Evolutionary conservation across 2,113 vertebrate genomes (phyloP).

Genomic region (Sphaerodactylus townsendi): DNA sequence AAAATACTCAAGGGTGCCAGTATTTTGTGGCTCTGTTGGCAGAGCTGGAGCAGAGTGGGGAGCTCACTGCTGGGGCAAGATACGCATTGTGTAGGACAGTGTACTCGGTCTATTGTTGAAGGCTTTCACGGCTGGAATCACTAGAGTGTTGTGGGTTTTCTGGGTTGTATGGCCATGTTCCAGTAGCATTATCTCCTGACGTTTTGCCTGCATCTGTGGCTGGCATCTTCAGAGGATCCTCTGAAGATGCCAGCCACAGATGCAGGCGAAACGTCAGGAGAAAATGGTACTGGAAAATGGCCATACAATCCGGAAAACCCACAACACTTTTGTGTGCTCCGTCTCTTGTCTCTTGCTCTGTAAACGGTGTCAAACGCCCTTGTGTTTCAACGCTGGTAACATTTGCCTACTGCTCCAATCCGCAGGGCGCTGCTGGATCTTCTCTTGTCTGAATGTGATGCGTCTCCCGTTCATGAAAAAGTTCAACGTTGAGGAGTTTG

Average conservation of each 20-base stretch:
- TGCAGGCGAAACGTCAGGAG: too few relatives aligned
- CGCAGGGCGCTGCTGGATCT: constrained; percentile 98
- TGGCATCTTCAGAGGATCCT: too few relatives aligned
- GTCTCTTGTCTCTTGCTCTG: neutral
- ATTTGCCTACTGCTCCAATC: constrained; percentile 42
- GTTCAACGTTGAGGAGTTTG: constrained; percentile 96
- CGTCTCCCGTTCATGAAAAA: constrained; percentile 98
- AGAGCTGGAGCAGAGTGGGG: too few relatives aligned
- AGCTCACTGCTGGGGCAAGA: neutral
- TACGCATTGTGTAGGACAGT: neutral
- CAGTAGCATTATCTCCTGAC: too few relatives aligned
- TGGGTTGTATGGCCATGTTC: too few relatives aligned
- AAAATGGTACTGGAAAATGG: too few relatives aligned
- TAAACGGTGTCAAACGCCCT: neutral
- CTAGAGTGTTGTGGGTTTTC: too few relatives aligned
- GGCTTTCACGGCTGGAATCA: too few relatives aligned
- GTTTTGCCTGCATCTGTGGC: too few relatives aligned
- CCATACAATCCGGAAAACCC: too few relatives aligned
- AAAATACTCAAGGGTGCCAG: neutral
- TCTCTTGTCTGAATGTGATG: constrained; percentile 97
- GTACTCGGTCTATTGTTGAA: neutral
- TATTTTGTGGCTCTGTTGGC: neutral
- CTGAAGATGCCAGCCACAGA: too few relatives aligned
- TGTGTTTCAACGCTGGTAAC: neutral
- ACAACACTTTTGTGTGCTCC: too few relatives aligned